Evolutionary conservation across 2,113 vertebrate species (phyloP).

Genomic region (Nothobranchius furzeri): DNA sequence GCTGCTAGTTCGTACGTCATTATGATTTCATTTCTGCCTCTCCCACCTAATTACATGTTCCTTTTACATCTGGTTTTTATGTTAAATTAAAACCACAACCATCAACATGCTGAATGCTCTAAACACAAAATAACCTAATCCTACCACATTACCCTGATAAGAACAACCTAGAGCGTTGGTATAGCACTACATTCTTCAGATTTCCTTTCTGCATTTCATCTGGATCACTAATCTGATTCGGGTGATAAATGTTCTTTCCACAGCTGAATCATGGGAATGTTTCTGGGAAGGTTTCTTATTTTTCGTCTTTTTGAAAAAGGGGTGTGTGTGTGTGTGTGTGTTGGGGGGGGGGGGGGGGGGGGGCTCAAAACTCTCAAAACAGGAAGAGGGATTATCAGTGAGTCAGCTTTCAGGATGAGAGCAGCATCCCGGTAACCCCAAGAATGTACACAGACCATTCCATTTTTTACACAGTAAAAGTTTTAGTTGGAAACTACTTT

Average conservation of each 20-base stretch:
- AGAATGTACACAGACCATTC: neutral
- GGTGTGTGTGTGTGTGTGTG: too few species aligned
- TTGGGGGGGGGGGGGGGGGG: too few species aligned
- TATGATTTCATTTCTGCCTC: slow-evolving; percentile 5
- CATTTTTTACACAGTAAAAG: neutral
- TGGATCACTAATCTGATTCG: neutral
- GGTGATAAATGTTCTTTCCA: slow-evolving; percentile 3
- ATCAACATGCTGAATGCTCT: neutral
- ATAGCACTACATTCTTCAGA: neutral
- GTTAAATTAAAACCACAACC: neutral
- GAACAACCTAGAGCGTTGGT: too few species aligned
- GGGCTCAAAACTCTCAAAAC: too few species aligned
- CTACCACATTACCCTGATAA: too few species aligned
- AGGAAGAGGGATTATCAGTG: slow-evolving; percentile 17
- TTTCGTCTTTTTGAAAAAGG: too few species aligned
- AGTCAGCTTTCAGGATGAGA: slow-evolving; percentile 1
- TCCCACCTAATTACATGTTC: neutral
- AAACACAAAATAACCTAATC: neutral
- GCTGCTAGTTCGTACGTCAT: neutral
- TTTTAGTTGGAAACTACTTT: neutral
- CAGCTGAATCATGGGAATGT: neutral
- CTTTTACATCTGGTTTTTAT: slow-evolving; percentile 3
- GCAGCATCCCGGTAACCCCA: slow-evolving; percentile 10
- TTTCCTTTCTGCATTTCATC: neutral
- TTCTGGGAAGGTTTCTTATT: neutral